Percentiles rank a stretch among this genome's conserved stretches.
Evolutionary conservation across 92 coral and sea anemone genomes (phyloP).

Genomic region (Epizoanthus rinbou): DNA sequence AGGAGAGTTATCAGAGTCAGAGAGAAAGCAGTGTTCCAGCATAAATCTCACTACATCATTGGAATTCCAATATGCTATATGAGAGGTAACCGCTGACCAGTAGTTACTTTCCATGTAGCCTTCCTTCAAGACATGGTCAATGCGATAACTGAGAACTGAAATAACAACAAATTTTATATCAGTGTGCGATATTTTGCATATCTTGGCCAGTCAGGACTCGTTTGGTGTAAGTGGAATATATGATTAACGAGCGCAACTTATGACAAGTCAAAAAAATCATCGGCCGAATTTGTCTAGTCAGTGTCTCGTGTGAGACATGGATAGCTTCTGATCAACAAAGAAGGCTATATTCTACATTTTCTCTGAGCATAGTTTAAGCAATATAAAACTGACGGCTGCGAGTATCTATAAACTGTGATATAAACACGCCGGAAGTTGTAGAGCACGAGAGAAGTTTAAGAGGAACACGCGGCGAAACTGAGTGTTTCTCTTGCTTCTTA

Average conservation of each 20-base stretch:
- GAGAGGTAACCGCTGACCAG: slow-evolving; percentile 98
- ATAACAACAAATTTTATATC: slow-evolving; percentile 14
- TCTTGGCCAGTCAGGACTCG: background rate
- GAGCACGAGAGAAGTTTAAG: too few relatives aligned
- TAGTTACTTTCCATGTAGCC: slow-evolving; percentile 94
- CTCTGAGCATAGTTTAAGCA: too few relatives aligned
- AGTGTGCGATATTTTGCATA: background rate
- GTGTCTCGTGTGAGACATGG: too few relatives aligned
- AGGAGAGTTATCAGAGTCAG: slow-evolving; percentile 4
- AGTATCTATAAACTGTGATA: too few relatives aligned
- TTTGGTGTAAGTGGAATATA: background rate
- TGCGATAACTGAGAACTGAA: slow-evolving; percentile 82
- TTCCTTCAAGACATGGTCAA: slow-evolving; percentile 86
- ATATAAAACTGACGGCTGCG: too few relatives aligned
- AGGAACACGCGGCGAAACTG: too few relatives aligned
- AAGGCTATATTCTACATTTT: too few relatives aligned
- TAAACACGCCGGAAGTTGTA: too few relatives aligned
- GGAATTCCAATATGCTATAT: slow-evolving; percentile 92
- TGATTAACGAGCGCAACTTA: background rate
- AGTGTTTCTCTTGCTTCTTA: too few relatives aligned
- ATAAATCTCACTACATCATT: slow-evolving; percentile 89
- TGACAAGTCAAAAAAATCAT: too few relatives aligned
- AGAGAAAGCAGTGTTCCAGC: slow-evolving; percentile 74
- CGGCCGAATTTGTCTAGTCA: too few relatives aligned
- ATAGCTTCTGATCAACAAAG: too few relatives aligned